These are phyloP conservation scores for Danio aesculapii DNA, from an alignment of 2,797 vertebrate genomes.

Conservation along the genomic window DNA sequence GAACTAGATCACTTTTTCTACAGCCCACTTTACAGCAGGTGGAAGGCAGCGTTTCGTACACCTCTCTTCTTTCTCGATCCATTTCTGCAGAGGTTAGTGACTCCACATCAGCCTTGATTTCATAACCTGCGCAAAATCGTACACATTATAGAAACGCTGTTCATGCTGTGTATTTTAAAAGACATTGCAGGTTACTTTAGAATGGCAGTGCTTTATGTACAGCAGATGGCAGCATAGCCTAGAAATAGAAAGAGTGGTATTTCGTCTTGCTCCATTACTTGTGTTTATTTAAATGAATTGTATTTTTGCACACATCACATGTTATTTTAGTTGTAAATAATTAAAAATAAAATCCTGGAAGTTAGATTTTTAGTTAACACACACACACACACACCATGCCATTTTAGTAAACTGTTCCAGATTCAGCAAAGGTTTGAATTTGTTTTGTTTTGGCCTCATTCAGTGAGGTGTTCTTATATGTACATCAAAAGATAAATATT, in stretches of 20 bases:
- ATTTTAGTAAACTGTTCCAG: background rate
- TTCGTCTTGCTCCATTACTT: no score
- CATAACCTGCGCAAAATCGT: conserved; percentile 57
- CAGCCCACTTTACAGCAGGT: conserved; percentile 77
- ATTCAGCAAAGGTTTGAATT: background rate
- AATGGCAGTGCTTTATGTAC: background rate
- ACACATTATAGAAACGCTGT: no score
- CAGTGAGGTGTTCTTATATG: background rate
- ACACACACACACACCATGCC: no score
- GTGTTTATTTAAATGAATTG: no score
- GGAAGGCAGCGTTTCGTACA: conserved; percentile 64
- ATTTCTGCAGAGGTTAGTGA: conserved; percentile 27
- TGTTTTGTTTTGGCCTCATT: background rate
- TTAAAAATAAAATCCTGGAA: no score
- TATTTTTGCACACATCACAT: no score
- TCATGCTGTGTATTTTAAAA: background rate
- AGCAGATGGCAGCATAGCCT: background rate
- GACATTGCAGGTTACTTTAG: background rate
- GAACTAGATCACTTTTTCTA: conserved; percentile 71
- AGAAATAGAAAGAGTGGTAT: background rate
- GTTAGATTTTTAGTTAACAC: no score
- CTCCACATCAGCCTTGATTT: conserved; percentile 43
- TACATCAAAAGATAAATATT: no score
- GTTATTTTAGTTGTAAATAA: no score
- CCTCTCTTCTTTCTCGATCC: conserved; percentile 61